Evolutionary conservation across 1,140 invertebrate species (phyloP).

Genomic region (Anastrepha ludens): DNA sequence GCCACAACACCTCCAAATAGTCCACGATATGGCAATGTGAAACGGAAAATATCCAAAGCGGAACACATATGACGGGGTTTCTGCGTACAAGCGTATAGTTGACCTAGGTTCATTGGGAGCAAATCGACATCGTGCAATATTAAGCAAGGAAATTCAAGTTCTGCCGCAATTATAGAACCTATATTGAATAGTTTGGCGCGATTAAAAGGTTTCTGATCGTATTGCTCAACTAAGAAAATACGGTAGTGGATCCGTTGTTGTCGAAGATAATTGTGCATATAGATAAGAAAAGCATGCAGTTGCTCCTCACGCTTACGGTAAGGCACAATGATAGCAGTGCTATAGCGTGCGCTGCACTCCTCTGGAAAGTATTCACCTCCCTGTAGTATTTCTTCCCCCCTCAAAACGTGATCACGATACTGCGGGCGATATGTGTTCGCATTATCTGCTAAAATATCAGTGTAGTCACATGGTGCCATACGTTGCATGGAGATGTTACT

Average conservation of each 20-base stretch:
- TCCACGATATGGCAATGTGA: conserved; percentile 84
- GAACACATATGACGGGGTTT: conserved; percentile 94
- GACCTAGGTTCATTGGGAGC: conserved; percentile 90
- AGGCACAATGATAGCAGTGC: conserved; percentile 91
- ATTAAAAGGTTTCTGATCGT: conserved; percentile 87
- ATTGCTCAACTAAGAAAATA: conserved; percentile 95
- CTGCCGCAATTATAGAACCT: conserved; percentile 87
- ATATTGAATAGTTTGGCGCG: conserved; percentile 95
- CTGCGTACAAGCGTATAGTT: conserved; percentile 93
- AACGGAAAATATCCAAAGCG: conserved; percentile 91
- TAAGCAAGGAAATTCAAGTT: conserved; percentile 87
- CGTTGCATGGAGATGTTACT: conserved; percentile 64
- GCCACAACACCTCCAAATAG: conserved; percentile 87
- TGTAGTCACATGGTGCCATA: conserved; percentile 65
- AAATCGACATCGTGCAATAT: conserved; percentile 97
- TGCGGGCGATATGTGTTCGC: conserved; percentile 63
- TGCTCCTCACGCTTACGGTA: conserved; percentile 90
- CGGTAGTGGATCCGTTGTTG: conserved; percentile 86
- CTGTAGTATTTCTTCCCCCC: conserved; percentile 62
- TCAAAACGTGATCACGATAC: conserved; percentile 63
- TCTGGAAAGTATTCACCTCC: conserved; percentile 76
- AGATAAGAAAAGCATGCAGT: conserved; percentile 86
- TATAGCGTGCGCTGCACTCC: conserved; percentile 83
- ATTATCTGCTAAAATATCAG: conserved; percentile 66
- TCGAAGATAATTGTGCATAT: conserved; percentile 93